Percentiles rank a stretch among this genome's conserved stretches.
These are phyloP conservation scores for Drosophila sturtevanti DNA, from an alignment of 1,140 invertebrate genomes.

Conservation along the genomic window DNA sequence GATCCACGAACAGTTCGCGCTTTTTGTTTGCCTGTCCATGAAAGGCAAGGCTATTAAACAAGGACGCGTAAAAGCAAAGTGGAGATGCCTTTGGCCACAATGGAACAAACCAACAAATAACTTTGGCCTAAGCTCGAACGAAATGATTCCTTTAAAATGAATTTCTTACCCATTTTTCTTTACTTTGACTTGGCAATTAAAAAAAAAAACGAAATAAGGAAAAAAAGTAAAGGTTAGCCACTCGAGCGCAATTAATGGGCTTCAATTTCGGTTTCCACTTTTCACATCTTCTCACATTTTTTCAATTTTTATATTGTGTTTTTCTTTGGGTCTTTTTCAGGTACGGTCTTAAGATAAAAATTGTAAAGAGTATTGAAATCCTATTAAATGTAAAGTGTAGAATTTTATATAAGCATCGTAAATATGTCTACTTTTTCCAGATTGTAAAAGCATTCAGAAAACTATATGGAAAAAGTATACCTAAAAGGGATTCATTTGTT, in stretches of 20 bases:
- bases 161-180: constrained; percentile 33
- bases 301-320: constrained; percentile 22
- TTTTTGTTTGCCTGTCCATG: constrained; percentile 15
- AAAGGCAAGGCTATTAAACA: constrained; percentile 27
- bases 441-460: too few species aligned
- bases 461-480: too few species aligned
- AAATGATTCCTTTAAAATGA: constrained; percentile 56
- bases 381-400: too few species aligned
- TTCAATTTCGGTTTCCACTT: constrained; percentile 59
- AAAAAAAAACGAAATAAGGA: constrained; percentile 47
- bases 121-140: constrained; percentile 34
- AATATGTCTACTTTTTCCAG: too few species aligned
- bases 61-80: constrained; percentile 14
- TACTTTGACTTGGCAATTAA: constrained; percentile 42
- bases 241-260: constrained; percentile 74
- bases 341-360: neutral
- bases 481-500: too few species aligned
- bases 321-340: constrained; percentile 11
- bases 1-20: constrained; percentile 2
- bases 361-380: too few species aligned
- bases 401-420: too few species aligned
- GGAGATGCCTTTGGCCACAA: constrained; percentile 10
- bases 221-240: constrained; percentile 46
- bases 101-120: constrained; percentile 38
- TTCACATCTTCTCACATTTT: constrained; percentile 15